Percentiles rank a stretch among this genome's conserved stretches.
Evolutionary conservation across 2,797 vertebrate species (phyloP).

Genomic region (Lemur catta): DNA sequence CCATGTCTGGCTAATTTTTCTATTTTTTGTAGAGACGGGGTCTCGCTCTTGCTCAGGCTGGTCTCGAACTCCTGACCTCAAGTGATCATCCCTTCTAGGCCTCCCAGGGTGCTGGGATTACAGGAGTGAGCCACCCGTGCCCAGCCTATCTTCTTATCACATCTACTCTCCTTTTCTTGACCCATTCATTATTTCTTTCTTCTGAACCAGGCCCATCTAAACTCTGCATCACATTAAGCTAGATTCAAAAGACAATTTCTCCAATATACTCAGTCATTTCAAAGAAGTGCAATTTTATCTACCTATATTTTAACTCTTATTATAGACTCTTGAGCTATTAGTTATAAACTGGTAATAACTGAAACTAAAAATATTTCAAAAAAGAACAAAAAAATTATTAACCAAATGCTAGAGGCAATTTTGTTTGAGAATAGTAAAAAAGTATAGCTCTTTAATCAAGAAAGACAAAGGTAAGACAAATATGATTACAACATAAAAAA

Average conservation of each 20-base stretch:
- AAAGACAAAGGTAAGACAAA: constrained; percentile 36
- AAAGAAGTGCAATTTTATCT: neutral
- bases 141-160: neutral
- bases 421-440: constrained; percentile 14
- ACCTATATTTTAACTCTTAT: constrained; percentile 19
- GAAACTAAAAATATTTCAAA: neutral
- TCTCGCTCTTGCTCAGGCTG: neutral
- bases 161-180: constrained; percentile 11
- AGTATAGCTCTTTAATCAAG: constrained; percentile 7
- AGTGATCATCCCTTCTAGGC: neutral
- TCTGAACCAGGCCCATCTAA: neutral
- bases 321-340: neutral
- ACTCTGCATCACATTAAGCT: neutral
- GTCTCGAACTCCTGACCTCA: neutral
- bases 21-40: neutral
- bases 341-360: neutral
- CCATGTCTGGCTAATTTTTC: neutral
- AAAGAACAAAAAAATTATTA: constrained; percentile 14
- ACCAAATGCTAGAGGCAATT: neutral
- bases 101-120: neutral
- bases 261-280: neutral
- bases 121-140: neutral
- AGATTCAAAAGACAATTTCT: constrained; percentile 11
- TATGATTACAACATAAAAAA: neutral
- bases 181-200: neutral